A percentile compares a stretch with the other conserved stretches of the same genome.
These are phyloP conservation scores for Trematocara macrostoma DNA, from an alignment of 2,113 vertebrate species.

Conservation along the genomic window DNA sequence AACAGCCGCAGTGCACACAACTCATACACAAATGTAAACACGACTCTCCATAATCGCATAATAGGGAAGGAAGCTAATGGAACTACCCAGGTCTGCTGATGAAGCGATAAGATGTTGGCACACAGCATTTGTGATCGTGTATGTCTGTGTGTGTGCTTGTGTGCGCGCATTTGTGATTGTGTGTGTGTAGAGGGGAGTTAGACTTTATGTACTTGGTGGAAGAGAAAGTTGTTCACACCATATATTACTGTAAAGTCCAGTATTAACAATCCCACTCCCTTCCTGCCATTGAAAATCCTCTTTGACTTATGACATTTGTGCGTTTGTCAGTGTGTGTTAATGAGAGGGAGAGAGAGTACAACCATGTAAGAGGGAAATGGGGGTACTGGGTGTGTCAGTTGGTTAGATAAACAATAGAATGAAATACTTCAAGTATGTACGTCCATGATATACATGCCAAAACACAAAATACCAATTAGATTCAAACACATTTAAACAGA, in stretches of 20 bases:
- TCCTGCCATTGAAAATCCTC: constrained; percentile 55
- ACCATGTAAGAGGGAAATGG: background rate
- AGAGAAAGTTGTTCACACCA: constrained; percentile 45
- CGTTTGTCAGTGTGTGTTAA: background rate
- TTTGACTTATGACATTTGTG: constrained; percentile 40
- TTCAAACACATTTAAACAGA: background rate
- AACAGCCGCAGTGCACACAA: background rate
- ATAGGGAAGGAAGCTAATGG: constrained; percentile 40
- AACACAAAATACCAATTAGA: background rate
- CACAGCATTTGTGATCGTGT: background rate
- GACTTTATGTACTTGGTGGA: background rate
- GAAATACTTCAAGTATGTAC: background rate
- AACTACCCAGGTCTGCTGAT: constrained; percentile 42
- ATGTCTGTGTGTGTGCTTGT: rapidly evolving
- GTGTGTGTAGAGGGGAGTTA: background rate
- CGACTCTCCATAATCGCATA: background rate
- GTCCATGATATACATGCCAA: background rate
- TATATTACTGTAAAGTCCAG: constrained; percentile 46
- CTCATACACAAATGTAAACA: background rate
- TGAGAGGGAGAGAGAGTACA: background rate
- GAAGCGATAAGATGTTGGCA: constrained; percentile 44
- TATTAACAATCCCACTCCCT: constrained; percentile 53
- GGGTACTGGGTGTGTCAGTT: constrained; percentile 8
- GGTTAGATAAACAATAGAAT: constrained; percentile 15
- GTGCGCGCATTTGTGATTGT: too few species aligned